Evolutionary conservation across 2,888 invertebrate species (phyloP), one percentile per base, ranked within the genome.

Genomic region (Kuschelorhynchus macadamiae): DNA sequence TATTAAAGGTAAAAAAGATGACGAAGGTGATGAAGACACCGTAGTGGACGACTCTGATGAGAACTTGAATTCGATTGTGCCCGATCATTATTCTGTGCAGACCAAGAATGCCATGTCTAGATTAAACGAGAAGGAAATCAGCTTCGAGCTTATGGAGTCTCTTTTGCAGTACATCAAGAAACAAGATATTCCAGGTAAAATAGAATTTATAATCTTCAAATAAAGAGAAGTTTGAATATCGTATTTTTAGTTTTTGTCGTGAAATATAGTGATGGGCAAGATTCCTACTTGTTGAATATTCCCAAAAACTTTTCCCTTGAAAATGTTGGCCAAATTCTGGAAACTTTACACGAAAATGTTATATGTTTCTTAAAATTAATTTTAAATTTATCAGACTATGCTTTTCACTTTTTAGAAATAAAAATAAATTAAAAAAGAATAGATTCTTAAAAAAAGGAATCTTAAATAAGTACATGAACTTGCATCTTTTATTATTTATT

Each of bases 71-170:
- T 91, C 75, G 66, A 74, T 84, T 4, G 78, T 87, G 0, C 76
- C 71, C 2, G 72, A 50, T 0, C 76, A 83, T 4, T 91, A 91
- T 75, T 87, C 87, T 0, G 82, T 85, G 4, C 84, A 87, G 57
- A 96, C 96, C 0, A 87, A 85, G 32, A 86, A 87, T 59, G 87
- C 92, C 0, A 89, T 98, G 89, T 85, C 88, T 0, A 87, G 89
- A 76, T 80, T 99, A 41, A 93, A 91, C 3, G 98, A 99, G 82
- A 94, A 94, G 79, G 97, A 98, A 81, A 86, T 96, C 71, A 94
- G 94, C 76, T 97, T 97, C 81, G 97, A 98, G 81, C 85, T 98
- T 5, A 92, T 98, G 70, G 97, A 97, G 85, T 86, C 92, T 0
- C 82, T 98, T 0, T 81, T 94, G 11, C 76, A 83, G 5, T 87